Evolutionary conservation across 2,113 vertebrate species (phyloP).

Genomic region (Heterotilapia buettikoferi): DNA sequence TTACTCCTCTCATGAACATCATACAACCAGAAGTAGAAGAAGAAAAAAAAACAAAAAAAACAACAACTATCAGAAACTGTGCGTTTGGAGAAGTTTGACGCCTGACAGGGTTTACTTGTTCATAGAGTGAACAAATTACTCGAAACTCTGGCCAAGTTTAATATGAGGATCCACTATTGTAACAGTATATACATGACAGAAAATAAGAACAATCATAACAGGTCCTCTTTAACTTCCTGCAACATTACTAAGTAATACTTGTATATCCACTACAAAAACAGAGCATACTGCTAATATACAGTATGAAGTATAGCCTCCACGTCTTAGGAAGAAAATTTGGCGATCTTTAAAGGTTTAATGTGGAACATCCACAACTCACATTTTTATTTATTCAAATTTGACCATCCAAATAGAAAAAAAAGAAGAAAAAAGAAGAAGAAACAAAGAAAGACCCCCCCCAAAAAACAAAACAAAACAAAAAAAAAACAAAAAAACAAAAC

Average conservation of each 20-base stretch:
- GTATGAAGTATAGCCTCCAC: not conserved
- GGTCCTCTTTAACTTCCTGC: not conserved
- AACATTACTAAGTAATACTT: not conserved
- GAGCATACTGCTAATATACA: not conserved
- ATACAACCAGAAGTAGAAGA: not conserved
- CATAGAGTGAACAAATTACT: not conserved
- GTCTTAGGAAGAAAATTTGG: not conserved
- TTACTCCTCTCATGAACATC: not conserved
- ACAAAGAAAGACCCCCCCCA: not conserved
- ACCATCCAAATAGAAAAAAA: not conserved
- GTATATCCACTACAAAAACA: not conserved
- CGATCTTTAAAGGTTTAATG: not conserved
- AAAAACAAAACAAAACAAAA: accelerated
- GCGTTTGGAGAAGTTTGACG: not conserved
- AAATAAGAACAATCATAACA: not conserved
- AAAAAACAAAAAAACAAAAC: not conserved
- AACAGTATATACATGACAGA: not conserved
- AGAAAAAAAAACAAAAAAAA: accelerated
- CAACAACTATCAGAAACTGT: not conserved
- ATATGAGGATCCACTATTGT: not conserved
- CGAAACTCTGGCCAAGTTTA: not conserved
- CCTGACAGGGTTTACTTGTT: not conserved
- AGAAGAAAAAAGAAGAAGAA: not conserved
- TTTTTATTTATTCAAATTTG: slow-evolving; percentile 48
- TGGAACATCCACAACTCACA: slow-evolving; percentile 1